Base-by-base conservation (phyloP, 2,797 vertebrate genomes). In the Telmatherina bonti region DNA sequence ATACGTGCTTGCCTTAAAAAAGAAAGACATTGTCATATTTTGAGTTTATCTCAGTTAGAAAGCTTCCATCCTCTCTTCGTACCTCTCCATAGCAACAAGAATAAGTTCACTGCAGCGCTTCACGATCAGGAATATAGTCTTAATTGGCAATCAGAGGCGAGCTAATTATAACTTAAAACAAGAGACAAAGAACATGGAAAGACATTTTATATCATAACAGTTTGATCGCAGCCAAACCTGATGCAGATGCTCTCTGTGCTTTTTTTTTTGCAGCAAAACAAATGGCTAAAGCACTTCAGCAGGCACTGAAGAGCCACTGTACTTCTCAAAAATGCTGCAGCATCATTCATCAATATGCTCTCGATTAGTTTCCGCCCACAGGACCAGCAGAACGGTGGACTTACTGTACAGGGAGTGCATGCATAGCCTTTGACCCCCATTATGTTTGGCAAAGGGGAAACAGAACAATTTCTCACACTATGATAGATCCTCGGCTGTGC, bases 61-160 rank as follows among this genome's bases (percentile, higher is more conserved):
- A 76, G 20, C 70, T 63, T 72, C 47, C 22, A 73, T 80, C 72
- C 30, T 43, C 72, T 76, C 62, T 86, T 64, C 82, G 70, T 80
- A 79, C 73, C 72, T 92, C 91, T 85, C 92, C 91, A 93, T 92
- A 89, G 92, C 91, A 94, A 94, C 93, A 89, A 85, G 88, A 84
- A 75, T 79, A 89, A 76, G 81, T 79, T 86, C 79, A 80, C 67
- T 71, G 79, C 79, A 67, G 81, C 79, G 77, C 85, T 89, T 89
- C 82, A 89, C 86, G 82, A 87, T 82, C 81, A 77, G 66, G 81
- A 89, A 85, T 85, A 59, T 75, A 88, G 79, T 87, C 66, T 60
- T 83, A 81, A 87, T 86, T 89, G 74, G 78, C 79, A 85, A 85
- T 74, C 66, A 87, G 73, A 89, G 58, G 63, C 11, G 24, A 74